Conservation (phyloP, 2,797 vertebrate genomes). For the Pantherophis vulpinus region DNA sequence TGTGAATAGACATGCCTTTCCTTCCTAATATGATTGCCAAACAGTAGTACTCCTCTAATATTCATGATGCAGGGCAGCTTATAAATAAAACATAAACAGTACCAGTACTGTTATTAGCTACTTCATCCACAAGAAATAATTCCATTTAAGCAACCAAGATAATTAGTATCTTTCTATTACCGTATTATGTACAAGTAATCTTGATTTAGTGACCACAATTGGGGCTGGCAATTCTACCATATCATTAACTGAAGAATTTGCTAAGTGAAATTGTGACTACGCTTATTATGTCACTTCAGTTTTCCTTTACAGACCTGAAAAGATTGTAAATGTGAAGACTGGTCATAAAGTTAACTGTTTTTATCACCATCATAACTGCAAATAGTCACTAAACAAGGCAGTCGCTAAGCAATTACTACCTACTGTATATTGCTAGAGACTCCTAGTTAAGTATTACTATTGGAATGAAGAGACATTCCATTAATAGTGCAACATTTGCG, state of each 20-base stretch:
- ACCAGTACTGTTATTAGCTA: background rate
- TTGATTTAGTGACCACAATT: background rate
- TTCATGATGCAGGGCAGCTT: background rate
- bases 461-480: background rate
- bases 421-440: background rate
- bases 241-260: background rate
- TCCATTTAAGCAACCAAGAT: background rate
- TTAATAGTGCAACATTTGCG: background rate
- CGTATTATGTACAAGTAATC: background rate
- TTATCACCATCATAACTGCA: background rate
- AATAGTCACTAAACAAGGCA: background rate
- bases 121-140: background rate
- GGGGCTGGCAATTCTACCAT: background rate
- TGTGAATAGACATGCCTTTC: background rate
- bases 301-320: background rate
- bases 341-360: background rate
- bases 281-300: background rate
- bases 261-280: background rate
- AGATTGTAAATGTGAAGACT: background rate
- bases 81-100: background rate
- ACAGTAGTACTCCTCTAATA: no score
- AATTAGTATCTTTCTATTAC: background rate
- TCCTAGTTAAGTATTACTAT: background rate
- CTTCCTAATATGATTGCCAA: background rate
- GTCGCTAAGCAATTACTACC: background rate